Base-by-base conservation (phyloP, 2,888 invertebrate species). In the Lithophane semibrunnea region DNA sequence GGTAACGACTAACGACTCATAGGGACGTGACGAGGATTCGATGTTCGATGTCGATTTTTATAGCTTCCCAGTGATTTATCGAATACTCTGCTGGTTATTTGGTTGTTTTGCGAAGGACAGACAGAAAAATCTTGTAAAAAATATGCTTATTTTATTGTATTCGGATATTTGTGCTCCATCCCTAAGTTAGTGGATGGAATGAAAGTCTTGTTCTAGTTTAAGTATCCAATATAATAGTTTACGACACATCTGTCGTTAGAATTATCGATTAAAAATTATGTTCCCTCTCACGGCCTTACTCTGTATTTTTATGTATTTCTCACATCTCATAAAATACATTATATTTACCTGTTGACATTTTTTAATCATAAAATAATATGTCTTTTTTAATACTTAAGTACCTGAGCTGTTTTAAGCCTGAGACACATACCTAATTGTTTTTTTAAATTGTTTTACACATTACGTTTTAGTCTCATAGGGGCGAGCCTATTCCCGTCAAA, bases 1-100 rank as follows among this genome's bases (percentile, higher is more conserved):
- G 3, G 73, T 64, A 77, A 82, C 73, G 42, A 67, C 60, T 64
- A 77, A 82, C 73, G 42, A 67, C 64, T 61, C 42, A 4, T 49
- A 47, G 37, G 24, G 63, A 68, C 56, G 54, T 24, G 77, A 58
- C 29, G 49, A 60, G 42, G 10, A 37, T 58, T 65, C 60, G 1
- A 56, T 56, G 49, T 66, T 58, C 0, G 10, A 37, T 66, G 37
- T 77, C 56, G 37, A 52, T 70, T 47, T 58, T 64, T 56, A 44
- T 60, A 37, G 44, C 29, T n/a, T 61, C 9, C 9, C 21, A 4
- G n/a, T 61, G n/a, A 54, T 60, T 77, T 70, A 47, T 70, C 2
- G 12, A 47, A 49, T 49, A 77, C 5, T 47, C 3, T 60, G 7
- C 18, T 13, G 8, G 24, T 2, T 60, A 60, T 60, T 24, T 7